Evolutionary conservation across 2,797 vertebrate genomes (phyloP), one percentile per base, ranked within the genome.

Genomic region (Pangasius krempfi): DNA sequence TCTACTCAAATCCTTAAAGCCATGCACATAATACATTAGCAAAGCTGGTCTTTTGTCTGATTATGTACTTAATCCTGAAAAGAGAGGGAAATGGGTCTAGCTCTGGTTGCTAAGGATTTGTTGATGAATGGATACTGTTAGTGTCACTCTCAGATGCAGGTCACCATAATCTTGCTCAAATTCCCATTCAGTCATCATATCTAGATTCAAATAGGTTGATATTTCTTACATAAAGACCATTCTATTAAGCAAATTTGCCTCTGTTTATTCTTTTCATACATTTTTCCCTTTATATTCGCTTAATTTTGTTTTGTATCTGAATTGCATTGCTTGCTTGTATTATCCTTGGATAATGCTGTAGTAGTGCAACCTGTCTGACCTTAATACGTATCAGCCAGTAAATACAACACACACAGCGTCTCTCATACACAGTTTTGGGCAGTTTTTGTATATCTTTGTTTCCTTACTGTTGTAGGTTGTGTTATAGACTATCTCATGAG

Each of bases 41-140:
- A 60, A 85, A 86, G 89, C 87, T 84, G 70, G 62, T 86, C 86
- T 90, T 90, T 90, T 90, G 89, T 90, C 87, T 86, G 78, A 40
- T 84, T 88, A 73, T 88, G 79, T 86, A 88, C n/a, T 78, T 90
- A 83, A 88, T 86, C 85, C 84, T 78, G 37, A 88, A 81, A 84
- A 88, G 76, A 84, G 62, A 78, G 70, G 56, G 64, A 83, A 88
- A 83, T 86, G 78, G 87, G 79, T 76, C 89, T n/a, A 72, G 52
- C 79, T 86, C 84, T 30, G 47, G 89, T 75, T 76, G 84, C 84
- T 86, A 70, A 88, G 87, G 81, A 83, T 86, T 75, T 76, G 37
- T 40, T 70, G 79, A 84, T 90, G 84, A 88, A 90, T 90, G 89
- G 82, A 88, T 86, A n/a, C 86, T 84, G 68, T 84, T 88, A 88